Percentiles rank a stretch among this genome's conserved stretches.
Conservation (phyloP, 2,888 invertebrate species). For the Mythimna vitellina region DNA sequence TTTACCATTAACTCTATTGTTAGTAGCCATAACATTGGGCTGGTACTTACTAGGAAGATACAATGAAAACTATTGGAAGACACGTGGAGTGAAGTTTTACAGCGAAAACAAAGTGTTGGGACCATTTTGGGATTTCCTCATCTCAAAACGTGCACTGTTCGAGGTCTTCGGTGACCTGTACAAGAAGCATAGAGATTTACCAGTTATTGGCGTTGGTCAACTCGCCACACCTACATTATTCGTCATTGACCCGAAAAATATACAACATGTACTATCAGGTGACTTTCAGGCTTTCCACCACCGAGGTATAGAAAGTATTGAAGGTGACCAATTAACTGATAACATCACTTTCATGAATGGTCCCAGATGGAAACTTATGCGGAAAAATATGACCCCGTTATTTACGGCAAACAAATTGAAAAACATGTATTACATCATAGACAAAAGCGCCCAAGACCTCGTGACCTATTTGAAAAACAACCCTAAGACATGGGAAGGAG, state of each 20-base stretch:
- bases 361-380: conserved; percentile 76
- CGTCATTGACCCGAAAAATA: conserved; percentile 68
- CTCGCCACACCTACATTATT: conserved; percentile 62
- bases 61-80: conserved; percentile 74
- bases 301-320: conserved; percentile 67
- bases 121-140: conserved; percentile 64
- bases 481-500: conserved; percentile 63
- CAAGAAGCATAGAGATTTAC: conserved; percentile 68
- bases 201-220: conserved; percentile 69
- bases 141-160: conserved; percentile 32
- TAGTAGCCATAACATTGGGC: conserved; percentile 8
- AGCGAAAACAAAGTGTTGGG: conserved; percentile 52
- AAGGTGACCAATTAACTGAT: conserved; percentile 71
- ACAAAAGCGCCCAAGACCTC: conserved; percentile 74
- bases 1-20: conserved; percentile 32
- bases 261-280: conserved; percentile 68
- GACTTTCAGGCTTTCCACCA: conserved; percentile 73
- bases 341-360: conserved; percentile 74
- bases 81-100: conserved; percentile 66
- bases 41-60: conserved; percentile 47
- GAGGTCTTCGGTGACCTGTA: conserved; percentile 66
- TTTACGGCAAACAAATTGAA: conserved; percentile 79
- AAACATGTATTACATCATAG: conserved; percentile 80
- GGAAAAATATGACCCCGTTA: conserved; percentile 79
- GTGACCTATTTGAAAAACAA: conserved; percentile 68